Percentiles rank a stretch among this genome's conserved stretches.
These are phyloP conservation scores for Trachelus iudaicus DNA, from an alignment of 2,888 invertebrate genomes.

Conservation along the genomic window DNA sequence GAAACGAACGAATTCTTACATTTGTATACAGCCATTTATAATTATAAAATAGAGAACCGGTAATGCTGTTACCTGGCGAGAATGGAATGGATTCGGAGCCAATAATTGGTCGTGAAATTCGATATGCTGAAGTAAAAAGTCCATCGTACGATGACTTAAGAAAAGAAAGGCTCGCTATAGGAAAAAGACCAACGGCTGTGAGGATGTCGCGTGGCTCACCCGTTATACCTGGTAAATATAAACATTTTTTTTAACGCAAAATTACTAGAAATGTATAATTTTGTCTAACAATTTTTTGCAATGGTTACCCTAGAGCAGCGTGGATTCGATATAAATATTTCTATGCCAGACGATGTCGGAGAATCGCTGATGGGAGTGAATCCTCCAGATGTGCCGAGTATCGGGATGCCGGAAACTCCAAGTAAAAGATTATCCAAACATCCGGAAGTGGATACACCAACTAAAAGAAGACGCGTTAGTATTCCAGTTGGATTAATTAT, in stretches of 20 bases:
- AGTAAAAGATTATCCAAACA: conserved; percentile 14
- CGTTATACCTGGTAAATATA: neutral
- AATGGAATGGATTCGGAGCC: neutral
- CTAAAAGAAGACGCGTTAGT: conserved; percentile 25
- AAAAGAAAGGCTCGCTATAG: neutral
- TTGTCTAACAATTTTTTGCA: neutral
- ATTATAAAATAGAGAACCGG: neutral
- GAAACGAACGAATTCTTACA: neutral
- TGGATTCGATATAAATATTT: conserved; percentile 3
- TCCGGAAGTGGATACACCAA: conserved; percentile 18
- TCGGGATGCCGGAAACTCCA: conserved; percentile 7
- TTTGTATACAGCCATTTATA: neutral
- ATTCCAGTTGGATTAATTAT: neutral
- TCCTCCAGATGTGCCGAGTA: neutral
- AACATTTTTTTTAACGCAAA: neutral
- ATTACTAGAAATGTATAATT: neutral
- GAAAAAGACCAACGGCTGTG: neutral
- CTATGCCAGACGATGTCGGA: conserved; percentile 1
- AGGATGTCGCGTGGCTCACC: neutral
- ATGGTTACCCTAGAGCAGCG: neutral
- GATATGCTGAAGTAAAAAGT: neutral
- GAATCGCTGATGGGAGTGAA: neutral
- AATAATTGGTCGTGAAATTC: neutral
- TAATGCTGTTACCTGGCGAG: neutral
- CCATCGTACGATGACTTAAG: neutral